Evolutionary conservation across 1,140 invertebrate species (phyloP).

Genomic region (Magallana ariakensis): DNA sequence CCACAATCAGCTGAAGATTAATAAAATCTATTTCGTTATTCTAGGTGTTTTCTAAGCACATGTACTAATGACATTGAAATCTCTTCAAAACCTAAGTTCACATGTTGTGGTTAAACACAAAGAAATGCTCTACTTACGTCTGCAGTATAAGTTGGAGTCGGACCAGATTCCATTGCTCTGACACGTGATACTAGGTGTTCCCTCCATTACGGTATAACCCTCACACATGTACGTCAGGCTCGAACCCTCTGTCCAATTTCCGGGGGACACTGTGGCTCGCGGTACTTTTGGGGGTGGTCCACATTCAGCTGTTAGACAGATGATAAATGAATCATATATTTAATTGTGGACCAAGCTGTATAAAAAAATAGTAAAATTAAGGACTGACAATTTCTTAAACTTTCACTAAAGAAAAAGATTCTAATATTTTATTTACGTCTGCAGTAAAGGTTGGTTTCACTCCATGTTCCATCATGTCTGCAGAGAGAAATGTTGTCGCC

Average conservation of each 20-base stretch:
- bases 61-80: neutral
- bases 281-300: neutral
- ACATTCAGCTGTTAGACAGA: constrained; percentile 23
- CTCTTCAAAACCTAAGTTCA: too few relatives aligned
- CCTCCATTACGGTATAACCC: constrained; percentile 2
- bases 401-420: neutral
- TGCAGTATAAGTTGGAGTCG: constrained; percentile 14
- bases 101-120: too few relatives aligned
- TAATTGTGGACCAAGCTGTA: too few relatives aligned
- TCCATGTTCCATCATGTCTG: constrained; percentile 16
- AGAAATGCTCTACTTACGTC: constrained; percentile 24
- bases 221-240: constrained; percentile 22
- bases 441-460: constrained; percentile 24
- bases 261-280: neutral
- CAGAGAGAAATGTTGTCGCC: neutral
- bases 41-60: too few relatives aligned
- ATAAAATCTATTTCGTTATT: too few relatives aligned
- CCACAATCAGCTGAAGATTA: constrained; percentile 1
- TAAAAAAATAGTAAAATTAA: neutral
- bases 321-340: too few relatives aligned
- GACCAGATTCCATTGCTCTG: constrained; percentile 33
- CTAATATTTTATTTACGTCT: constrained; percentile 26
- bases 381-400: neutral
- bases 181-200: neutral
- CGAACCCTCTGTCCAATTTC: constrained; percentile 5